Evolutionary conservation across 2,797 vertebrate species (phyloP), one percentile per base, ranked within the genome.

Genomic region (Cyprinodon diabolis): DNA sequence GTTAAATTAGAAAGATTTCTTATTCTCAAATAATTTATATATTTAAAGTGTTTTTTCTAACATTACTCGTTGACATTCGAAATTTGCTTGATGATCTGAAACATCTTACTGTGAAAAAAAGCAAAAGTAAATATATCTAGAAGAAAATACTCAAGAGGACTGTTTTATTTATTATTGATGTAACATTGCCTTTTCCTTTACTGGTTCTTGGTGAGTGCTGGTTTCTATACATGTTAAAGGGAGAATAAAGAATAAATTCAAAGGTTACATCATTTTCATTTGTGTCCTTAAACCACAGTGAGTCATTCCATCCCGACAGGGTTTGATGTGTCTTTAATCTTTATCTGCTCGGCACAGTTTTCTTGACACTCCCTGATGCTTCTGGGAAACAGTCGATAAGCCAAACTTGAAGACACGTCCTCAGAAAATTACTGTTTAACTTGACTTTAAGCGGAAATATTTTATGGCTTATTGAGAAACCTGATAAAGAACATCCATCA

Each of bases 311-410:
- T 49, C n/a, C 48, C 66, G 11, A 5, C 48, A 23, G 45, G 43
- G 47, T 25, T 68, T 25, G 10, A 0, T 7, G 15, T 56, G 63
- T 0, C 30, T 21, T 72, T 77, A 48, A 56, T 30, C 49, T 54
- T 48, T 47, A 4, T 25, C 51, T 49, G 11, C 21, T 14, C 35
- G 6, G 19, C 13, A 35, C 5, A 21, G 54, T 3, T 51, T 55
- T 62, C 40, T 40, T 17, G 49, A 68, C 66, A 21, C 17, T 25
- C 30, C 30, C 10, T 9, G 57, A 68, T 5, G 43, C 35, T 78
- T 78, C 58, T 73, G 8, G 35, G 45, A 73, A 69, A 48, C 66
- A 45, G 30, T 72, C n/a, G 75, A 58, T 35, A 13, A 12, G 25
- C 14, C 5, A 15, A 60, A 71, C 17, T 1, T 37, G 19, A 51